Percentiles rank a stretch among this genome's conserved stretches.
phyloP scores from a whole-genome alignment of 2,113 vertebrate species.

The Vidua chalybeata region DNA sequence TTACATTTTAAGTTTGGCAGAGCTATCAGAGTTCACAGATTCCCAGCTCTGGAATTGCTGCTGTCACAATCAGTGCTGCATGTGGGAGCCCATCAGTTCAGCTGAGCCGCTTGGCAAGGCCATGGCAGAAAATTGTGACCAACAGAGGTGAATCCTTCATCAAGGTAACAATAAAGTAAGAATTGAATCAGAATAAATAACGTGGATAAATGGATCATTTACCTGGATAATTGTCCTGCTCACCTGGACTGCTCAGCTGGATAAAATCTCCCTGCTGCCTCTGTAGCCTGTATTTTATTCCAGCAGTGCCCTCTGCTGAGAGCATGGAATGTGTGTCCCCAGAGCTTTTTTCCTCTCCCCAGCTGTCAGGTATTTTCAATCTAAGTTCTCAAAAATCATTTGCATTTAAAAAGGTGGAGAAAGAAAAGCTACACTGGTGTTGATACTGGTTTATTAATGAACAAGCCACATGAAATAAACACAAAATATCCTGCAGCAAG shows the following conservation, averaged over 20 bases:
- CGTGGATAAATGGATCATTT: background rate
- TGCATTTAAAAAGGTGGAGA: background rate
- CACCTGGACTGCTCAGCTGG: background rate
- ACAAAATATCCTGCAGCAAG: background rate
- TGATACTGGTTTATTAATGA: background rate
- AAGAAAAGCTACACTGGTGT: background rate
- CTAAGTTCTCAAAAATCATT: background rate
- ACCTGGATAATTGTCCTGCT: background rate
- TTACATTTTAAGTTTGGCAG: background rate
- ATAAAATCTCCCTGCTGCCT: accelerated
- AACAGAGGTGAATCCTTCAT: background rate
- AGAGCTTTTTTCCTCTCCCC: accelerated
- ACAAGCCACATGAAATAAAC: background rate
- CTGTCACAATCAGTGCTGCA: background rate
- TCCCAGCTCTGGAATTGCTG: background rate
- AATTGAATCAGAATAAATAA: background rate
- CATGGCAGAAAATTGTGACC: background rate
- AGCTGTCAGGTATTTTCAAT: background rate
- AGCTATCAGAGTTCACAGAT: background rate
- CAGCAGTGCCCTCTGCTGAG: constrained; percentile 63
- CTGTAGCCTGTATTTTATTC: accelerated
- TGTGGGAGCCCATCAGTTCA: background rate
- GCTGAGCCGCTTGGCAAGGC: background rate
- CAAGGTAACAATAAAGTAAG: background rate
- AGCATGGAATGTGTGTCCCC: accelerated